phyloP scores from a whole-genome alignment of 1,140 invertebrate species.

The Gryon sp. region DNA sequence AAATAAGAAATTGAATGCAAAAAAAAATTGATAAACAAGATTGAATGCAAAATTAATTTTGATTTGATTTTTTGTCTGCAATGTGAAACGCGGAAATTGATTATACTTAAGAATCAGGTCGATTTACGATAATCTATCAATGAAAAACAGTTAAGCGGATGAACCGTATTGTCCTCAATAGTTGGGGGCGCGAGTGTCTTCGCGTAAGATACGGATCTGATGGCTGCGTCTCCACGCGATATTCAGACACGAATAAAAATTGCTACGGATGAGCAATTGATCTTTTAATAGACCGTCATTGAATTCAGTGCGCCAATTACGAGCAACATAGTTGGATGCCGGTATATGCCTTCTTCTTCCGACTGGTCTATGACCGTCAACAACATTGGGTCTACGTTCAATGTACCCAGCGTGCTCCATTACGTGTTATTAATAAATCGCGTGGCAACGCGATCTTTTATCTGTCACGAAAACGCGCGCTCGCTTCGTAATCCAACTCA shows the following conservation, averaged over 20 bases:
- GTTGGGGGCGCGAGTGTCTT: not conserved
- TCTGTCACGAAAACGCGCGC: conserved; percentile 56
- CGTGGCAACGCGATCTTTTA: conserved; percentile 59
- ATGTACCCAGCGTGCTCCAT: conserved; percentile 53
- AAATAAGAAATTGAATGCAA: too few relatives aligned
- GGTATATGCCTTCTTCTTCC: conserved; percentile 47
- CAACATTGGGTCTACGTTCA: conserved; percentile 46
- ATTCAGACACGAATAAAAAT: conserved; percentile 50
- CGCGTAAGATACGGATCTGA: conserved; percentile 9
- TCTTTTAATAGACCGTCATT: conserved; percentile 65
- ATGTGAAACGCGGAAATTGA: not conserved
- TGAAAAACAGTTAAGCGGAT: conserved; percentile 26
- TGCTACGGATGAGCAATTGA: conserved; percentile 61
- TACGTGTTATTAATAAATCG: conserved; percentile 65
- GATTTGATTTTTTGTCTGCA: not conserved
- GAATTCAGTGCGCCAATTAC: conserved; percentile 61
- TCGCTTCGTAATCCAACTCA: not conserved
- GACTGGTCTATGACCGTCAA: conserved; percentile 58
- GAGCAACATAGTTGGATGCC: conserved; percentile 46
- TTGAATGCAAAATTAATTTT: too few relatives aligned
- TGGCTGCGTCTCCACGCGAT: conserved; percentile 11
- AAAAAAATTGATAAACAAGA: too few relatives aligned
- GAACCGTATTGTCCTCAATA: conserved; percentile 24
- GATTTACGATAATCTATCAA: conserved; percentile 12
- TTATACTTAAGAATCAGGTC: not conserved